Conservation (phyloP, 2,888 invertebrate species). For the Drosophila subsilvestris region DNA sequence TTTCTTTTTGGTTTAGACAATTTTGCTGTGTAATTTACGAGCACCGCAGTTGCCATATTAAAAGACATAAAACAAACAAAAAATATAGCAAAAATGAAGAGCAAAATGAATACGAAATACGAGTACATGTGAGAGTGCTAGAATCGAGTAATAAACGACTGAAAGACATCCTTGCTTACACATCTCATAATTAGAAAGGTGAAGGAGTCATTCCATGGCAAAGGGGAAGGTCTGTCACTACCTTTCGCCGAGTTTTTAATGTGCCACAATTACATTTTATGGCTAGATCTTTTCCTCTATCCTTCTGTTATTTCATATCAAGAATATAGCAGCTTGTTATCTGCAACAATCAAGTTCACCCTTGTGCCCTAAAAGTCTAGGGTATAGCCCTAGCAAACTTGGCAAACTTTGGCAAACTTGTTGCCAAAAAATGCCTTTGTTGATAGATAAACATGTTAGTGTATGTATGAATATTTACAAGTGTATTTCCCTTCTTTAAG, state of each 20-base stretch:
- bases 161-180: background rate
- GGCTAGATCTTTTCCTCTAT: no score
- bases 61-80: constrained; percentile 67
- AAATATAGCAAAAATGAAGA: background rate
- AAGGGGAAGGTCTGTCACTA: no score
- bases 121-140: background rate
- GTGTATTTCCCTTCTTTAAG: constrained; percentile 42
- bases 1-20: constrained; percentile 29
- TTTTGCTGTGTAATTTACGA: constrained; percentile 64
- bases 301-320: no score
- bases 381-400: no score
- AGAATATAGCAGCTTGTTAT: no score
- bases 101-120: constrained; percentile 19
- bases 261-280: no score
- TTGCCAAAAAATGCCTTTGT: constrained; percentile 32
- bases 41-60: constrained; percentile 70
- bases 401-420: no score
- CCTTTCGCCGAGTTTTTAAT: no score
- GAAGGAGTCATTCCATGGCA: no score
- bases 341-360: no score
- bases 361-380: background rate
- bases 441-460: background rate
- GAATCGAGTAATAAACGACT: background rate
- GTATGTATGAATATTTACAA: background rate
- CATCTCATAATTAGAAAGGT: background rate